Evolutionary conservation across 2,888 invertebrate species (phyloP).

Genomic region (Zhengitettix transpicula): DNA sequence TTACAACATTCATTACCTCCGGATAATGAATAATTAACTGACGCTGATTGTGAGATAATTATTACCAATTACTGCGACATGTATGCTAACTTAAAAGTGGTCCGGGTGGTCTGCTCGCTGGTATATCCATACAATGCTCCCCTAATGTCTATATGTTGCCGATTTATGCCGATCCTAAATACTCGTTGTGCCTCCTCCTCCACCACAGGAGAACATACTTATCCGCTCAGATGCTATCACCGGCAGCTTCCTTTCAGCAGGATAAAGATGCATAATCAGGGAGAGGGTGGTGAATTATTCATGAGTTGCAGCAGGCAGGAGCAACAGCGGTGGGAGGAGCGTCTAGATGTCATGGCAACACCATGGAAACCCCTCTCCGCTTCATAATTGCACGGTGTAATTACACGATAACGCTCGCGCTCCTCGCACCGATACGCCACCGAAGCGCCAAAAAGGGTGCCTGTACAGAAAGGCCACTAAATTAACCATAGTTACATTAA

Average conservation of each 20-base stretch:
- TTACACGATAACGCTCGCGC: background rate
- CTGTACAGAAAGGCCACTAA: too few species aligned
- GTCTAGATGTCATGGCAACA: background rate
- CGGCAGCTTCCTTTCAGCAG: background rate
- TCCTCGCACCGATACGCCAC: background rate
- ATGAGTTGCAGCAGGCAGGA: background rate
- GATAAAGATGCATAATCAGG: conserved; percentile 8
- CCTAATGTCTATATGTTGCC: background rate
- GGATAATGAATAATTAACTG: too few species aligned
- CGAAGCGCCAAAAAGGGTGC: background rate
- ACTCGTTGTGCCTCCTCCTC: background rate
- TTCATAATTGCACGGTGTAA: too few species aligned
- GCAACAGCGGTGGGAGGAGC: background rate
- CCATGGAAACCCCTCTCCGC: background rate
- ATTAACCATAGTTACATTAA: too few species aligned
- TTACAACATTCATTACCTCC: too few species aligned
- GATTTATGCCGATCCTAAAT: background rate
- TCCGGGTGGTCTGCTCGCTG: too few species aligned
- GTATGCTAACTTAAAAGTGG: too few species aligned
- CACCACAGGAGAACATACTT: too few species aligned
- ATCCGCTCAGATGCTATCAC: too few species aligned
- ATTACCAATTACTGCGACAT: too few species aligned
- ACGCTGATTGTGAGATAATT: too few species aligned
- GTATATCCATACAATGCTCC: background rate
- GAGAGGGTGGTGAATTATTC: conserved; percentile 4